Evolutionary conservation across 2,797 vertebrate genomes (phyloP), one percentile per base, ranked within the genome.

Genomic region (Poliocrania exsul): DNA sequence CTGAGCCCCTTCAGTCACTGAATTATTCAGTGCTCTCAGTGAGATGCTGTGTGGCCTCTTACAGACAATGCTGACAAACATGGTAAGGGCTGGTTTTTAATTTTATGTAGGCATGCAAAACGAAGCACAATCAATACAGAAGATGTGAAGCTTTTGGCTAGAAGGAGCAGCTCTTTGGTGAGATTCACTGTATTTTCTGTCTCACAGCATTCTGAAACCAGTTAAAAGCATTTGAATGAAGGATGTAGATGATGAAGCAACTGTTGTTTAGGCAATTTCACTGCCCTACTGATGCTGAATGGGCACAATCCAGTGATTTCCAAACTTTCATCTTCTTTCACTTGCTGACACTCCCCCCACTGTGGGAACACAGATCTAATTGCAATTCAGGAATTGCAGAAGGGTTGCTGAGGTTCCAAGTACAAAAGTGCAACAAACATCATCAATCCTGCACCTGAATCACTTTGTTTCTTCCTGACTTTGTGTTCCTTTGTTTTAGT

Each of bases 91-190:
- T 93, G 61, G 75, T 83, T 79, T 95, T 94, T 46, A 65, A 53
- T 64, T 95, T 86, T 73, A 24, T 65, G 25, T 86, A 99, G 99
- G 91, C 99, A 99, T 66, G 99, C 98, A 8, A 99, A 99, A 95
- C 98, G 99, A 97, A 98, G 97, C 91, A 99, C 98, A 0, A 89
- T 99, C 71, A 98, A 97, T 73, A 61, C 96, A 9, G 99, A 99
- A 3, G 99, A 99, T n/a, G 99, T 99, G 58, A 99, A 99, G 96
- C 99, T 99, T 21, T 88, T 98, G 85, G 98, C 98, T 69, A 98
- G 99, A 58, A 98, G 99, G 92, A 99, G 98, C 83, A 98, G 93
- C 44, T 98, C 99, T 29, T 81, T 99, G 98, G 99, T 99, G 97
- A 98, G 97, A 92, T 79, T 86, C 26, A 25, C 77, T 80, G 53